Base-by-base conservation (phyloP, 64 coral and sea anemone species). In the Stichodactyla helianthus region DNA sequence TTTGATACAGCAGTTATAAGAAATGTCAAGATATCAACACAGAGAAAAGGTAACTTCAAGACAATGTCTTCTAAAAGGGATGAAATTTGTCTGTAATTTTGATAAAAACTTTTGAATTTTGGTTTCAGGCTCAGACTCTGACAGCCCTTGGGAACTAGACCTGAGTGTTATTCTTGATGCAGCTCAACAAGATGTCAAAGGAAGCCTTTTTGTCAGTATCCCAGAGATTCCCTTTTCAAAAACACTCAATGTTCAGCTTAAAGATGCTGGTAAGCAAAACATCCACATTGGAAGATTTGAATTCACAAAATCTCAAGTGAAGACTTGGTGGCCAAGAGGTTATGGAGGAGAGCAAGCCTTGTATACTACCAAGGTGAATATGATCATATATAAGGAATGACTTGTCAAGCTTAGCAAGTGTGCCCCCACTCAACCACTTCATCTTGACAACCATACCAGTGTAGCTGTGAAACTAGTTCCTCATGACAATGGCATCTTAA, bases 321-420 rank as follows among this genome's bases (percentile, higher is more conserved):
- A 93, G 54, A 35, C 70, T 51, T 96, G 94, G 94, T 96, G 94
- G 94, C 94, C 94, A 2, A 86, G 82, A 74, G 94, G 94, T 12
- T 96, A 92, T 90, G 94, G 94, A 12, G 94, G 94, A 12, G 82
- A 90, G 52, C 94, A 86, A 51, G 85, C 82, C 27, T 28, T 96
- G 7, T 96, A 96, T 52, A 80, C 71, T 25, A 64, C 89, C 59
- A 89, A 96, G 85, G 94, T 96, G 92, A 84, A 50, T 19, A 8
- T 51, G 12, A 31, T 58, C 55, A 31, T 13, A 27, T 20, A 23
- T 23, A 74, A 19, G 68, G 68, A 12, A 2, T 26, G 68, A 10
- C 13, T 31, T n/a, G 20, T 31, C 68, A 65, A 16, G 11, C 5
- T 65, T 20, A 16, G 14, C 35, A 3, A 44, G 35, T 44, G 35